These are phyloP conservation scores for Geotrupes spiniger DNA, from an alignment of 2,888 invertebrate genomes.

Conservation along the genomic window DNA sequence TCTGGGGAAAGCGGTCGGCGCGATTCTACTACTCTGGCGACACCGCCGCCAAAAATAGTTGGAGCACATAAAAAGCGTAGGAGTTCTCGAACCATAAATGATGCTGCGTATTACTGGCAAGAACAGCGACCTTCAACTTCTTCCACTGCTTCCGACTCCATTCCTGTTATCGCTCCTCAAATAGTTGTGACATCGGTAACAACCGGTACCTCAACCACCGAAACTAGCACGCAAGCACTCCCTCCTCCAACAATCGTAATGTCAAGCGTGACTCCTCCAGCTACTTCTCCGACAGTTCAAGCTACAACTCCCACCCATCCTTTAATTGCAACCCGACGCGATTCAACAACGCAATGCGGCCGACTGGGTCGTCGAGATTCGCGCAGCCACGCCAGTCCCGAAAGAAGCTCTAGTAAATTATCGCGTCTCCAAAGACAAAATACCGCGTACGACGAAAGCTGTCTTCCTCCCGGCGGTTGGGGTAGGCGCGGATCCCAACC, in stretches of 20 bases:
- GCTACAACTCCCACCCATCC: slow-evolving; percentile 55
- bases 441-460: slow-evolving; percentile 85
- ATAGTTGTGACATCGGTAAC: slow-evolving; percentile 44
- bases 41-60: slow-evolving; percentile 59
- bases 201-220: slow-evolving; percentile 44
- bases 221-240: slow-evolving; percentile 61
- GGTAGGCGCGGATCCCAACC: slow-evolving; percentile 79
- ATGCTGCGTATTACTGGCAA: slow-evolving; percentile 57
- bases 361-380: slow-evolving; percentile 64
- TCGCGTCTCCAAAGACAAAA: slow-evolving; percentile 74
- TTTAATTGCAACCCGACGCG: slow-evolving; percentile 60
- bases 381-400: slow-evolving; percentile 64
- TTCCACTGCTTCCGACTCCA: slow-evolving; percentile 71
- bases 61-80: slow-evolving; percentile 58
- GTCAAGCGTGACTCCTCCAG: slow-evolving; percentile 79
- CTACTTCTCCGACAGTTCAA: slow-evolving; percentile 70
- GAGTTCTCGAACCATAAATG: slow-evolving; percentile 56
- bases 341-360: slow-evolving; percentile 83
- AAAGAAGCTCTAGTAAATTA: slow-evolving; percentile 52
- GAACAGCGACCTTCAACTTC: slow-evolving; percentile 70
- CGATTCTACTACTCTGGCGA: slow-evolving; percentile 61
- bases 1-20: slow-evolving; percentile 69
- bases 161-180: slow-evolving; percentile 54
- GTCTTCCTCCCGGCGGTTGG: slow-evolving; percentile 64
- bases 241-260: slow-evolving; percentile 77